Conservation (phyloP, 2,888 invertebrate genomes). For the Brachypalpus laphriformis region DNA sequence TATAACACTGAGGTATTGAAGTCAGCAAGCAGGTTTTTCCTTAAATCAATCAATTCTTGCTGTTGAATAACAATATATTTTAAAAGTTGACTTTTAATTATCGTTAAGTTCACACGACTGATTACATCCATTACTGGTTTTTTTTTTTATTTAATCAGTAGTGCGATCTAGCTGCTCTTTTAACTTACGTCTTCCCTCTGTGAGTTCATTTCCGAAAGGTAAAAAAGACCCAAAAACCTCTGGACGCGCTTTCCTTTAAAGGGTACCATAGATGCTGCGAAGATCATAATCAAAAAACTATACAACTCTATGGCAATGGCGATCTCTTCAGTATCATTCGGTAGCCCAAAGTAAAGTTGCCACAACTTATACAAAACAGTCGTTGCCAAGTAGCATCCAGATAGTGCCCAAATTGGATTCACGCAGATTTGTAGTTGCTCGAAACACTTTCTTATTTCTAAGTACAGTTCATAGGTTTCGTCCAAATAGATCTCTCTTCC, state of each 20-base stretch:
- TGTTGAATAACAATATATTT: neutral
- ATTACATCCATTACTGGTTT: too few relatives aligned
- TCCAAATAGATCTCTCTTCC: conserved; percentile 8
- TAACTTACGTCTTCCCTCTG: conserved; percentile 12
- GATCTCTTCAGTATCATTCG: neutral
- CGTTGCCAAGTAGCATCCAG: neutral
- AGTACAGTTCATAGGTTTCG: neutral
- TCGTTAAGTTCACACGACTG: too few relatives aligned
- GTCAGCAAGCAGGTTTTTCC: neutral
- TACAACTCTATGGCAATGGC: neutral
- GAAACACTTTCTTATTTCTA: conserved; percentile 2
- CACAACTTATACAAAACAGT: neutral
- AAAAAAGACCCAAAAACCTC: neutral
- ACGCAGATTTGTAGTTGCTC: neutral
- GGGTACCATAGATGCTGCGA: conserved; percentile 23
- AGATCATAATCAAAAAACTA: conserved; percentile 6
- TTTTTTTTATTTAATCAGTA: neutral
- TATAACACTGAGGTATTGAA: neutral
- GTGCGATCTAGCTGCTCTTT: neutral
- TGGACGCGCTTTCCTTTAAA: conserved; percentile 24
- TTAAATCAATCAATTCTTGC: conserved; percentile 27
- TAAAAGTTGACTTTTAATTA: too few relatives aligned
- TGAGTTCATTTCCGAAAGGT: neutral
- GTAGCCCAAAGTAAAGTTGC: neutral
- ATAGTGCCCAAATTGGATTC: conserved; percentile 3